Evolutionary conservation across 2,797 vertebrate genomes (phyloP), one percentile per base, ranked within the genome.

Genomic region (Gallinago nigripennis): DNA sequence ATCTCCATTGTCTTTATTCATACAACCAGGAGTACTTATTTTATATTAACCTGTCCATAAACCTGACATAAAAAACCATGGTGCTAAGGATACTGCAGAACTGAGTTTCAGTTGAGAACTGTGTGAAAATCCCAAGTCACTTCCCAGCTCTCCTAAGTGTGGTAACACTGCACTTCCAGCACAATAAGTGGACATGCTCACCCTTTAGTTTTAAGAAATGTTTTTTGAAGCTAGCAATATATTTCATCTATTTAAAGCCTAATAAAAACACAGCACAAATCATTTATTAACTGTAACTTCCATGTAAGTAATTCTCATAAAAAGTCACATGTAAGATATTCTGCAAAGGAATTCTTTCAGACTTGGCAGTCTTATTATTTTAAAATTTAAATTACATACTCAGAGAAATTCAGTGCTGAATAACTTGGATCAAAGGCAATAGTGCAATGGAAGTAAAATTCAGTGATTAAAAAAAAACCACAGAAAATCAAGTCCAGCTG

Each of bases 241-340:
- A 76, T 80, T 94, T 89, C 37, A 68, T 41, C 61, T 95, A 28
- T 81, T 95, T 88, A 82, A 96, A 90, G 63, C 24, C 56, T 76
- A 92, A 86, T 88, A 95, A 95, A 94, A 95, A 88, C 56, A 92
- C 27, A 83, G 54, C 66, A 51, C 23, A 41, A 35, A 77, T 57
- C 53, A 92, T 95, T 96, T 88, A 92, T 92, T 82, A 82, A 64
- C 69, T 88, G 73, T 94, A 92, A 65, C 43, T 70, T 90, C 46
- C 45, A 71, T 19, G 60, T 31, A 84, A 58, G 63, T 77, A 90
- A 94, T 91, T 82, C 54, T 86, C 68, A 88, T 71, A 76, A 80
- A 88, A 90, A 86, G 60, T 85, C 37, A 85, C 79, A 94, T 84
- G 88, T 91, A 88, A 90, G 90, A 86, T 86, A 70, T 48, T 86